These are phyloP conservation scores for Sarcophaga peregrina DNA, from an alignment of 1,140 invertebrate species.

Conservation along the genomic window DNA sequence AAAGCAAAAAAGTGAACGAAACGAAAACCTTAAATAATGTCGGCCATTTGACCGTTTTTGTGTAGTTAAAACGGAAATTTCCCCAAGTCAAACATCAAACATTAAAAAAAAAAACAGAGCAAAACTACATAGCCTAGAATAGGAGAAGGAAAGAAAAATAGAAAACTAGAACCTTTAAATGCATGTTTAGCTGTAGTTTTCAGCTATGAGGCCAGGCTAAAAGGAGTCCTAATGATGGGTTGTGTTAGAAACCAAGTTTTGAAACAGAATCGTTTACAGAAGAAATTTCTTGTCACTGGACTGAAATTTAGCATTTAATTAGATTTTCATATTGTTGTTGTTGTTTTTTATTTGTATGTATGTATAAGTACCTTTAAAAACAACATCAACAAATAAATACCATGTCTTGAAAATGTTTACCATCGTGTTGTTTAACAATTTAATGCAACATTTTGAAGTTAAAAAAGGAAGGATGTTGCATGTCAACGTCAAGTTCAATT, in stretches of 20 bases:
- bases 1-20: background rate
- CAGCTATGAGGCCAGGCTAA: background rate
- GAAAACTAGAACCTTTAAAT: conserved; percentile 2
- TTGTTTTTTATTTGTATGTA: too few species aligned
- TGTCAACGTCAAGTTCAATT: conserved; percentile 44
- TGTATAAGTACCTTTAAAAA: too few species aligned
- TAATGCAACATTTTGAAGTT: too few species aligned
- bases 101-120: background rate
- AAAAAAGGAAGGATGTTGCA: conserved; percentile 26
- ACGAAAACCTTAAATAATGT: too few species aligned
- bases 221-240: background rate
- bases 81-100: conserved; percentile 1
- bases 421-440: background rate
- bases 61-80: conserved; percentile 17
- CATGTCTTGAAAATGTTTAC: background rate
- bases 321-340: background rate
- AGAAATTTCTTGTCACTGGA: conserved; percentile 33
- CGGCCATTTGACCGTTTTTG: too few species aligned
- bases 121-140: background rate
- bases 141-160: background rate
- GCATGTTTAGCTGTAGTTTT: conserved; percentile 20
- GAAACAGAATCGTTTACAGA: background rate
- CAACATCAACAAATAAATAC: background rate
- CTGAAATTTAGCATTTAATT: conserved; percentile 42
- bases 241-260: background rate